phyloP scores from a whole-genome alignment of 2,888 invertebrate species.

The Tineola bisselliella region DNA sequence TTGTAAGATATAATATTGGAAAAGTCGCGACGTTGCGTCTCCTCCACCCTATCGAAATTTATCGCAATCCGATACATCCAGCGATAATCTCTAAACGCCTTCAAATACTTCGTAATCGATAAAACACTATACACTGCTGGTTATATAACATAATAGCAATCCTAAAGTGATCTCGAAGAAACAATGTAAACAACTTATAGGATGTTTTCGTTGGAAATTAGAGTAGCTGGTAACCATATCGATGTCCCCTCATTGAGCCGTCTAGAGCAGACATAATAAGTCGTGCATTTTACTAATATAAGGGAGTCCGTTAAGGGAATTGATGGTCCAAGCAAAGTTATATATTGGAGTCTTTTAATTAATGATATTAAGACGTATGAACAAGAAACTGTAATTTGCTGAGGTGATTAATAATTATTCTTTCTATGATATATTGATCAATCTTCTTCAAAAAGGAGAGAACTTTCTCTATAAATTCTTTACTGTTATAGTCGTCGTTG shows the following conservation, averaged over 20 bases:
- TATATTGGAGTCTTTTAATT: not conserved
- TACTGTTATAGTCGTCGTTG: no score
- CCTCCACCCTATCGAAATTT: conserved; percentile 35
- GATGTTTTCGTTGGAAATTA: not conserved
- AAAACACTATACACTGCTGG: not conserved
- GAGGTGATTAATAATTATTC: not conserved
- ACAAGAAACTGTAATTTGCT: not conserved
- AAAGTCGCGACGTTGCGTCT: not conserved
- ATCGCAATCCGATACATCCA: conserved; percentile 51
- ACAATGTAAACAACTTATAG: not conserved
- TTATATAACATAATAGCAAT: not conserved
- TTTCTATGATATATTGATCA: no score
- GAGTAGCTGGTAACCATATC: not conserved
- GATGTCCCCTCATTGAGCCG: conserved; percentile 6
- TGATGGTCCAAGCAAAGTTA: not conserved
- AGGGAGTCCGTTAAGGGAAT: not conserved
- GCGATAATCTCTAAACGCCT: not conserved
- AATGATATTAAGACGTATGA: not conserved
- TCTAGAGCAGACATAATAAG: conserved; percentile 6
- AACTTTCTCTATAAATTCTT: no score
- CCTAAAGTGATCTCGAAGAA: not conserved
- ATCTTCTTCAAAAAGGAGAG: no score
- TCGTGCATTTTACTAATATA: not conserved
- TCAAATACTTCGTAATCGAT: not conserved
- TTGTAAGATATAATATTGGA: not conserved